Conservation (phyloP, 2,888 invertebrate genomes). For the Lysandra coridon region DNA sequence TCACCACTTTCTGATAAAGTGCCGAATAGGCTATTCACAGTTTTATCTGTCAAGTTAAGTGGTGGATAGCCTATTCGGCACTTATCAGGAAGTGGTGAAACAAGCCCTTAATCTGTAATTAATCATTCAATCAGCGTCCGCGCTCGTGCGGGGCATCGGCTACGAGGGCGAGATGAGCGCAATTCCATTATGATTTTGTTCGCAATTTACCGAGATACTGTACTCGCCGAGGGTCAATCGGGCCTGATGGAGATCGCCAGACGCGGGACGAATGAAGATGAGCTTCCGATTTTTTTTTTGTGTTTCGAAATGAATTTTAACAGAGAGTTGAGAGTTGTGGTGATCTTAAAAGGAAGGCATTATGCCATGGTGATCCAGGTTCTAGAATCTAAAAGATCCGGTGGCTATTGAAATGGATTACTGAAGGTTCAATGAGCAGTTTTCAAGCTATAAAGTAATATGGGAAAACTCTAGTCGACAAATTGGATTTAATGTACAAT, state of each 20-base stretch:
- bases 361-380: too few relatives aligned
- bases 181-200: conserved; percentile 20
- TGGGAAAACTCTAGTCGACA: background rate
- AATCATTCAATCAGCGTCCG: conserved; percentile 32
- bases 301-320: background rate
- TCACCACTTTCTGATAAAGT: too few relatives aligned
- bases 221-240: conserved; percentile 15
- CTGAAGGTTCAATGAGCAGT: background rate
- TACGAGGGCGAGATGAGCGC: background rate
- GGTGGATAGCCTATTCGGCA: too few relatives aligned
- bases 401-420: too few relatives aligned
- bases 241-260: background rate
- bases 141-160: conserved; percentile 39
- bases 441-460: background rate
- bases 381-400: too few relatives aligned
- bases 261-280: conserved; percentile 12
- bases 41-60: too few relatives aligned
- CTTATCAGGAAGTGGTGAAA: too few relatives aligned
- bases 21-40: too few relatives aligned
- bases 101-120: conserved; percentile 33
- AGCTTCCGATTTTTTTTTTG: background rate
- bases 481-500: background rate
- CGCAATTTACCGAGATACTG: conserved; percentile 5
- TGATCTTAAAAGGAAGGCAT: too few relatives aligned
- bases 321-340: background rate